Conservation (phyloP, 2,797 vertebrate species). For the Scolopax bukidnonensis region DNA sequence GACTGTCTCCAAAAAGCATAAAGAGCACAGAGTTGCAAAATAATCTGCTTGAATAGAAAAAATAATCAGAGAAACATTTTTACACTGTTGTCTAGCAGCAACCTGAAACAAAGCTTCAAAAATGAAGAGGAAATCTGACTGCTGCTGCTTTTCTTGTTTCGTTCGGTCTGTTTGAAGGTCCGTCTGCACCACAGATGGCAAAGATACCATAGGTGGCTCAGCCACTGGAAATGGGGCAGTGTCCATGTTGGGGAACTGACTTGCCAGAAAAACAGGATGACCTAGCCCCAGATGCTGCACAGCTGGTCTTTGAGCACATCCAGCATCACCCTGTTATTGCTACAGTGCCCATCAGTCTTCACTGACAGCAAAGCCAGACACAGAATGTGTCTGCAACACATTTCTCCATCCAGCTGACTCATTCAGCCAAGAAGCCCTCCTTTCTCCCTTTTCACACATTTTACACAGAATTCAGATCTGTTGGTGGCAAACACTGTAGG, state of each 20-base stretch:
- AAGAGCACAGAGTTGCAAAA: not conserved
- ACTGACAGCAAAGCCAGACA: not conserved
- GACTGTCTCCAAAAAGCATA: not conserved
- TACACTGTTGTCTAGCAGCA: not conserved
- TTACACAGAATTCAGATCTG: not conserved
- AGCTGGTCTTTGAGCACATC: not conserved
- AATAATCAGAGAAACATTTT: not conserved
- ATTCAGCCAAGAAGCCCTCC: not conserved
- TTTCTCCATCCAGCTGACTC: not conserved
- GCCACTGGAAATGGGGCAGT: not conserved
- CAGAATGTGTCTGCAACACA: not conserved
- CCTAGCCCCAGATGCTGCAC: not conserved
- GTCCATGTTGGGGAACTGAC: not conserved
- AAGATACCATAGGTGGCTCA: accelerated
- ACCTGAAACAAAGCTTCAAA: not conserved
- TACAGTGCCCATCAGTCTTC: not conserved
- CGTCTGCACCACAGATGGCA: not conserved
- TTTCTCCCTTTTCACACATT: not conserved
- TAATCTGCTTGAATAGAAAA: not conserved
- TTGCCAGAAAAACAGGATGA: not conserved
- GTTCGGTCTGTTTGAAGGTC: not conserved
- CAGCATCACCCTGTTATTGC: not conserved
- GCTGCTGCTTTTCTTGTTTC: not conserved
- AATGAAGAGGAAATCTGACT: not conserved
- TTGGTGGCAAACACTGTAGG: not conserved